phyloP scores from a whole-genome alignment of 2,888 invertebrate genomes.

The Salpingus planirostris region DNA sequence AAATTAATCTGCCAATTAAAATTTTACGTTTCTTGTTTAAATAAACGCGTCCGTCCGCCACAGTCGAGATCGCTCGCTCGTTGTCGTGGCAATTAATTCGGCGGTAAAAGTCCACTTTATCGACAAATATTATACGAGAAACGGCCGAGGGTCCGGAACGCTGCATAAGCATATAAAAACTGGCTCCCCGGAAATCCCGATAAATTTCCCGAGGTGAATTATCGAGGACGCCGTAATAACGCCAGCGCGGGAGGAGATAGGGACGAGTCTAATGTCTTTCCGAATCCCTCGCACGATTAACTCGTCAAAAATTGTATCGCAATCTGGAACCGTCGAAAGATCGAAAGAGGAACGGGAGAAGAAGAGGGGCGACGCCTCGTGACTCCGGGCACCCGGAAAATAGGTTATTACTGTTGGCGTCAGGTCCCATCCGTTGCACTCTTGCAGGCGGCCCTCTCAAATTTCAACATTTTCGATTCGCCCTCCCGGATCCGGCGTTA shows the following conservation, averaged over 20 bases:
- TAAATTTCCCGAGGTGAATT: conserved; percentile 18
- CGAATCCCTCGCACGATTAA: conserved; percentile 19
- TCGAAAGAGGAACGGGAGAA: conserved; percentile 3
- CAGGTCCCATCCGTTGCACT: conserved; percentile 18
- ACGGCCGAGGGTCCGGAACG: no score
- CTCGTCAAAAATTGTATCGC: conserved; percentile 20
- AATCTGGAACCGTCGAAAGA: conserved; percentile 12
- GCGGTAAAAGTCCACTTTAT: no score
- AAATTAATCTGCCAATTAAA: no score
- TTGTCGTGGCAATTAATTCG: no score
- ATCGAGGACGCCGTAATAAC: conserved; percentile 15
- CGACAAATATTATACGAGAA: no score
- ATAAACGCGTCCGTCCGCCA: no score
- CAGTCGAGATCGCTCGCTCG: no score
- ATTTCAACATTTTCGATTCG: background rate
- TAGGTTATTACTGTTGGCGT: conserved; percentile 27
- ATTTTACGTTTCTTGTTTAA: no score
- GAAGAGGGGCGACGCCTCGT: conserved; percentile 10
- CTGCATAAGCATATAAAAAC: conserved; percentile 14
- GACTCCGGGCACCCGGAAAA: conserved; percentile 24
- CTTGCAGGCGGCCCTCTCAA: no score
- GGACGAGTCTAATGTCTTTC: conserved; percentile 18
- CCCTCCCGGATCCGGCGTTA: no score
- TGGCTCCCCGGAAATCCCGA: conserved; percentile 18
- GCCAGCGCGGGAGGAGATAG: conserved; percentile 6